Percentiles rank a stretch among this genome's conserved stretches.
These are phyloP conservation scores for Scaeva pyrastri DNA, from an alignment of 2,888 invertebrate genomes.

Conservation along the genomic window DNA sequence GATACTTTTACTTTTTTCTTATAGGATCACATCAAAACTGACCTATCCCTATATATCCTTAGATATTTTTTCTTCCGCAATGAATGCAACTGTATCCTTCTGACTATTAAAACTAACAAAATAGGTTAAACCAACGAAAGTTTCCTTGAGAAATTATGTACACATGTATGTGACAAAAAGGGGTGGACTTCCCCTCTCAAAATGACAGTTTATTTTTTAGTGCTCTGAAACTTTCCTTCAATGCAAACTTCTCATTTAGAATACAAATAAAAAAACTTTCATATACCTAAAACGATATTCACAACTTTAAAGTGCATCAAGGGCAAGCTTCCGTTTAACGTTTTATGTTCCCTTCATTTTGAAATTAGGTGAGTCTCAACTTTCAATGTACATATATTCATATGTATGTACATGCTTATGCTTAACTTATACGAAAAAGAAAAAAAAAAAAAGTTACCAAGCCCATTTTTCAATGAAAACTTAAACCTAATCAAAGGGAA, in stretches of 20 bases:
- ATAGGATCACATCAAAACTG: too few species aligned
- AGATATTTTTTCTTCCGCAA: too few species aligned
- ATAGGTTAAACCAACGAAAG: background rate
- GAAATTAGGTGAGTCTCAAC: constrained; percentile 29
- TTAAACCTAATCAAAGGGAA: constrained; percentile 62
- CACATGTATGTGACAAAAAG: background rate
- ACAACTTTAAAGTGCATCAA: constrained; percentile 49
- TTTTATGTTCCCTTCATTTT: constrained; percentile 31
- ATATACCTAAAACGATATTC: background rate
- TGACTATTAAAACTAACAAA: background rate
- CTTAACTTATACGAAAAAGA: background rate
- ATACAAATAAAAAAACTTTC: background rate
- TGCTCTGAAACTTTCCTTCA: constrained; percentile 21
- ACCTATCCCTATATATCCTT: too few species aligned
- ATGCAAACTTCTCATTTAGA: background rate
- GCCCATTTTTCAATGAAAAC: constrained; percentile 52
- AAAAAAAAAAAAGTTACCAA: constrained; percentile 50
- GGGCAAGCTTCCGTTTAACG: constrained; percentile 71
- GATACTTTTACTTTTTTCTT: too few species aligned
- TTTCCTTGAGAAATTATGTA: background rate
- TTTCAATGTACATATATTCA: background rate
- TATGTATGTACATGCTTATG: too few species aligned
- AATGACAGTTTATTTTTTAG: background rate
- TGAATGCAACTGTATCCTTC: background rate
- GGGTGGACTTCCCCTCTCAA: background rate